phyloP scores from a whole-genome alignment of 1,140 invertebrate genomes.

The Drosophila sp. region DNA sequence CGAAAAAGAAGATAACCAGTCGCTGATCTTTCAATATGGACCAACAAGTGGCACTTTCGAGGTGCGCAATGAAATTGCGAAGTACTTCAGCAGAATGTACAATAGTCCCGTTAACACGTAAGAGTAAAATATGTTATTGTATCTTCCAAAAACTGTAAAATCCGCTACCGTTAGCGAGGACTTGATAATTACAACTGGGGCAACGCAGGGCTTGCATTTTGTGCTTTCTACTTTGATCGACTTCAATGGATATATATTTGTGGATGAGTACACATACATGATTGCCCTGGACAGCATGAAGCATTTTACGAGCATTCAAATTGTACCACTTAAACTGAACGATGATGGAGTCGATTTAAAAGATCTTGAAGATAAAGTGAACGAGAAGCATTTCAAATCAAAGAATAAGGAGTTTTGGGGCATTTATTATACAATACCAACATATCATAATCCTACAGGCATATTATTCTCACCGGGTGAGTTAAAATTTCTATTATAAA shows the following conservation, averaged over 20 bases:
- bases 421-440: conserved; percentile 88
- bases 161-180: conserved; percentile 85
- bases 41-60: conserved; percentile 85
- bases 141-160: neutral
- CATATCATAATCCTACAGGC: conserved; percentile 89
- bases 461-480: conserved; percentile 85
- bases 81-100: conserved; percentile 85
- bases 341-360: conserved; percentile 86
- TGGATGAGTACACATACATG: conserved; percentile 90
- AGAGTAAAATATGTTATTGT: conserved; percentile 5
- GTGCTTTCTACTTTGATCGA: conserved; percentile 86
- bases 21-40: conserved; percentile 87
- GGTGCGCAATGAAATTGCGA: conserved; percentile 85
- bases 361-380: conserved; percentile 82
- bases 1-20: conserved; percentile 84
- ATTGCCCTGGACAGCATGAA: conserved; percentile 87
- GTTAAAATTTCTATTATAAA: conserved; percentile 46
- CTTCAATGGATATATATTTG: conserved; percentile 87
- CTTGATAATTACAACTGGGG: conserved; percentile 88
- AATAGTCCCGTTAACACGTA: conserved; percentile 84
- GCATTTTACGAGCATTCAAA: conserved; percentile 86
- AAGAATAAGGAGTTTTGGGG: conserved; percentile 86
- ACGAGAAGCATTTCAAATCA: conserved; percentile 65
- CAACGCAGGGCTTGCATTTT: conserved; percentile 87
- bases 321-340: conserved; percentile 86